phyloP scores from a whole-genome alignment of 2,888 invertebrate species.

The Altica lythri region DNA sequence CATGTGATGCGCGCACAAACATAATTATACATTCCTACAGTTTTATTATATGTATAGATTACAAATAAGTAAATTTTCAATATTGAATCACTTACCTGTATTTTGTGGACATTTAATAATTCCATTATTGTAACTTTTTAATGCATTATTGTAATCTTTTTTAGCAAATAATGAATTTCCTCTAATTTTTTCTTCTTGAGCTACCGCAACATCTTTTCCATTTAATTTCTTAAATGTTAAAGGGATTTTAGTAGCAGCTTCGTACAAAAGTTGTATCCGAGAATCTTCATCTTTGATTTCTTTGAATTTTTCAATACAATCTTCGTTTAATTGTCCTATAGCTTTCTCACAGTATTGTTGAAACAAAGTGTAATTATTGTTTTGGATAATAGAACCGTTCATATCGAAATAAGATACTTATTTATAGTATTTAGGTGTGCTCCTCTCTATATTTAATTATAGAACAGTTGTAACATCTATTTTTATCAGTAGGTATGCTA shows the following conservation, averaged over 20 bases:
- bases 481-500: conserved; percentile 9
- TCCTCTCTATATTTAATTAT: conserved; percentile 15
- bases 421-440: conserved; percentile 11
- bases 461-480: no score
- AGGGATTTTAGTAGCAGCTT: conserved; percentile 52
- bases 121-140: conserved; percentile 71
- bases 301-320: conserved; percentile 67
- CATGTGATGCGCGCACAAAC: no score
- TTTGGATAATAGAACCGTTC: conserved; percentile 17
- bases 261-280: conserved; percentile 66
- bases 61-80: neutral
- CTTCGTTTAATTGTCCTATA: conserved; percentile 56
- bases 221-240: conserved; percentile 38
- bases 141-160: conserved; percentile 70
- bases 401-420: conserved; percentile 23
- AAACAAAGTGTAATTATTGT: conserved; percentile 52
- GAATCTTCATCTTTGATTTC: conserved; percentile 67
- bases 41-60: no score
- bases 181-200: conserved; percentile 68
- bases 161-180: conserved; percentile 76
- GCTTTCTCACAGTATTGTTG: conserved; percentile 66
- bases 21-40: no score
- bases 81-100: conserved; percentile 64
- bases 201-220: conserved; percentile 64
- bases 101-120: conserved; percentile 70